A percentile compares a stretch with the other conserved stretches of the same genome.
These are phyloP conservation scores for Hyaena hyaena DNA, from an alignment of 2,113 vertebrate species.

Conservation along the genomic window DNA sequence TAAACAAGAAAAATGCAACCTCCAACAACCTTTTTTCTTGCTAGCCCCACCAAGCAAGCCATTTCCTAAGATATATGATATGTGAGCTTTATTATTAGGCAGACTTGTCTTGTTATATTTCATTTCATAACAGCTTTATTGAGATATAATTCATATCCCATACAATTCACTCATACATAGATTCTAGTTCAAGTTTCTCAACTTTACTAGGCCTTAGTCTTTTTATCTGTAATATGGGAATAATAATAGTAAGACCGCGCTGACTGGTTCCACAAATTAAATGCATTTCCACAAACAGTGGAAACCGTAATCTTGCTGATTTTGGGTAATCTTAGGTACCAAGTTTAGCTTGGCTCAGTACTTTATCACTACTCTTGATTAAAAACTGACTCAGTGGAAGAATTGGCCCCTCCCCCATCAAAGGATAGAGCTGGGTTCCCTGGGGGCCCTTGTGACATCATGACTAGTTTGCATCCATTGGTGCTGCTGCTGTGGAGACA, in stretches of 20 bases:
- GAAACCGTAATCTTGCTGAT: background rate
- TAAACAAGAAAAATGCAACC: background rate
- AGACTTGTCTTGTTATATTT: background rate
- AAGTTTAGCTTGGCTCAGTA: background rate
- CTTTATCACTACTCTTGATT: background rate
- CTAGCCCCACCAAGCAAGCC: background rate
- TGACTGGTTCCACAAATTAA: background rate
- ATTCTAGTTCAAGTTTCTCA: constrained; percentile 3
- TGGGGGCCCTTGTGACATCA: background rate
- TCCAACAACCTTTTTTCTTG: background rate
- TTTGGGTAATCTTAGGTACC: background rate
- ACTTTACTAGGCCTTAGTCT: background rate
- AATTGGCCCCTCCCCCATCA: too few relatives aligned
- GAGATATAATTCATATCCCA: background rate
- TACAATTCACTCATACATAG: background rate
- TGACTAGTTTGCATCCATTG: background rate
- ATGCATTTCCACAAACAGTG: background rate
- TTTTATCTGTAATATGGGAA: background rate
- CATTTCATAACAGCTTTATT: background rate
- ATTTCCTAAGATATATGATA: background rate
- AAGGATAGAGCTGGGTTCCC: too few relatives aligned
- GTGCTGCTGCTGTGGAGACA: background rate
- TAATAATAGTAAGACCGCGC: background rate
- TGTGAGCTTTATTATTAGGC: background rate
- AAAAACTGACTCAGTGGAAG: background rate